These are phyloP conservation scores for Jacana jacana DNA, from an alignment of 2,113 vertebrate genomes.

Conservation along the genomic window DNA sequence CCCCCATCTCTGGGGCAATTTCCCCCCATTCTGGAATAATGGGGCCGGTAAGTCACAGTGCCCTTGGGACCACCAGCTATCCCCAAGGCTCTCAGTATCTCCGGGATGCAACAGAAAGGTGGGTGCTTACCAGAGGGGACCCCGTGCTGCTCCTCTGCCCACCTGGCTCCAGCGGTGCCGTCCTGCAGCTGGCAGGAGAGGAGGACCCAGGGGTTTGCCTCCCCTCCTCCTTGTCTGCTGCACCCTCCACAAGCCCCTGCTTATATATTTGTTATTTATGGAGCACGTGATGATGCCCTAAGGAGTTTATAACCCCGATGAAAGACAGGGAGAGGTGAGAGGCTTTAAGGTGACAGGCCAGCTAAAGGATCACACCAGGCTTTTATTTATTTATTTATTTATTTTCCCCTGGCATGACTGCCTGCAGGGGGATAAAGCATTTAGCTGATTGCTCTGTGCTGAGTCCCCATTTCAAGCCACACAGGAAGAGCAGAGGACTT, in stretches of 20 bases:
- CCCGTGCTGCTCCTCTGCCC: neutral
- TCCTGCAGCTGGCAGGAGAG: neutral
- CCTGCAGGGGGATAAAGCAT: slow-evolving; percentile 53
- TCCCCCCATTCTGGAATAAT: rapidly evolving
- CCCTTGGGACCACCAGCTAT: neutral
- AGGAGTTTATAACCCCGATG: slow-evolving; percentile 52
- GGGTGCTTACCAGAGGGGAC: slow-evolving; percentile 9
- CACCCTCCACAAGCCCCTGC: neutral
- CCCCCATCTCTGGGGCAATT: no score
- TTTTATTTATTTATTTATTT: neutral
- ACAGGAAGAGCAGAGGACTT: neutral
- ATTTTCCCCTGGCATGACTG: neutral
- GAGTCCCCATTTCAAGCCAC: neutral
- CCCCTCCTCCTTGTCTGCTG: neutral
- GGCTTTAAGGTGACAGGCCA: slow-evolving; percentile 47
- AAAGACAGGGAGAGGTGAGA: slow-evolving; percentile 55
- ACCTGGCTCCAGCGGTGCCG: neutral
- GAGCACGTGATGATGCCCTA: slow-evolving; percentile 61
- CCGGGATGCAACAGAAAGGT: neutral
- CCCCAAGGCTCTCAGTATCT: neutral
- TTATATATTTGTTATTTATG: slow-evolving; percentile 55
- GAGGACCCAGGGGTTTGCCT: neutral
- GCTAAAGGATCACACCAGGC: slow-evolving; percentile 11
- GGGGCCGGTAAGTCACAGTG: neutral
- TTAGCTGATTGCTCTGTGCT: slow-evolving; percentile 54